Evolutionary conservation across 2,113 vertebrate genomes (phyloP).

Genomic region (Pachyramphus minor): DNA sequence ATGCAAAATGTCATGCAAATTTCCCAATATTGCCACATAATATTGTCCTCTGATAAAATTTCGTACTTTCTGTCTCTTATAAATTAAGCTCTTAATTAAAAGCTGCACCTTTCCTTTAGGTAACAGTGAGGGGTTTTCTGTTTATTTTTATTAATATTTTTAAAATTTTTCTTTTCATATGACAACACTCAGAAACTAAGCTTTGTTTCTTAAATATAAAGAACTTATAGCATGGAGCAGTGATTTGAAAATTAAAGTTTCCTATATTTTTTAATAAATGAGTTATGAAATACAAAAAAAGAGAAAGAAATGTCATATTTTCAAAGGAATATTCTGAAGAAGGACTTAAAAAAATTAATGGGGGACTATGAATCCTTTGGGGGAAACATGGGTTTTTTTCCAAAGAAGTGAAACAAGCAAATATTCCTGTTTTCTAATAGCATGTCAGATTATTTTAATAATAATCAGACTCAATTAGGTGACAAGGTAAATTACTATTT

Average conservation of each 20-base stretch:
- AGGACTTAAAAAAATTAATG: neutral
- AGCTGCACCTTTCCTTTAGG: neutral
- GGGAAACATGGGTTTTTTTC: neutral
- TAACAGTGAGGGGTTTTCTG: accelerated
- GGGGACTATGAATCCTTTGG: neutral
- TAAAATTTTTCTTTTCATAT: neutral
- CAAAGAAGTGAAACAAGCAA: neutral
- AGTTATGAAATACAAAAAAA: neutral
- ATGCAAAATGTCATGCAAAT: neutral
- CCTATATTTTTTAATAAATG: neutral
- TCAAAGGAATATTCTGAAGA: neutral
- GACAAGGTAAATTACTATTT: neutral
- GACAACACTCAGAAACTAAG: neutral
- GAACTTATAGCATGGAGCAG: neutral
- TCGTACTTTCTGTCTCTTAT: neutral
- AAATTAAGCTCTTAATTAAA: neutral
- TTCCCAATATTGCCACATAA: neutral
- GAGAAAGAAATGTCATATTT: neutral
- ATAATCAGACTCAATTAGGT: neutral
- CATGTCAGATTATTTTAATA: neutral
- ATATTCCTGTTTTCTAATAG: neutral
- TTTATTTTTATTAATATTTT: neutral
- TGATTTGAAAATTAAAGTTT: neutral
- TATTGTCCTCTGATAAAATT: neutral
- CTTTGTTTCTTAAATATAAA: neutral